Evolutionary conservation across 1,140 invertebrate species (phyloP), one percentile per base, ranked within the genome.

Genomic region (Nymphalis io): DNA sequence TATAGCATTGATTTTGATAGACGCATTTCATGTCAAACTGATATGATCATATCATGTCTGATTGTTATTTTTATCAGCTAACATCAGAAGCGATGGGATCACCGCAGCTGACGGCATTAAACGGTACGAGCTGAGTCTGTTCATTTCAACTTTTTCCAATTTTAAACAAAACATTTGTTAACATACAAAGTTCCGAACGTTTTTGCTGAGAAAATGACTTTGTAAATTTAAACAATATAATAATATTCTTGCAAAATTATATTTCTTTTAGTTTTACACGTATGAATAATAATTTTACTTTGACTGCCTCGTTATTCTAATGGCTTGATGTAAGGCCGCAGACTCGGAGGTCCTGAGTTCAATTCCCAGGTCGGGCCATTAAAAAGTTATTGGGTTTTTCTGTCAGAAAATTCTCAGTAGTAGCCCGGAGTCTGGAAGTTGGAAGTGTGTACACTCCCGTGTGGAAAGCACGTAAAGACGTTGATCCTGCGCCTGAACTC

Each of bases 101-200:
- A 82, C 76, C 76, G 74, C 88, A 88, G 85, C 85, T 88, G 88
- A 80, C 80, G 79, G 73, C 78, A 73, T 74, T 69, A 84, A 83
- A 80, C 74, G 83, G 74, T 73, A 75, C 80, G 73, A 83, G 77
- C 82, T 85, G 83, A 88, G 81, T 88, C 82, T 86, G 82, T 88
- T 87, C 79, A 82, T 85, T 84, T 77, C 80, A 90, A 88, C 83
- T 88, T 90, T 85, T 78, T 68, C 79, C 80, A 85, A 87, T 87
- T 68, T 42, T 48, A 61, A 55, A 38, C 48, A 53, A 75, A 85
- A 84, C 74, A 83, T 83, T 83, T 84, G 78, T 83, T 85, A 82
- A 16, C 21, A 62, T 16, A 27, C 23, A 27, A 18, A 51, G 42
- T 33, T 62, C 18, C 11, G 27, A n/a, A n/a, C n/a, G 21, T 27